Conservation (phyloP, 1,140 invertebrate genomes). For the Capitella teleta region DNA sequence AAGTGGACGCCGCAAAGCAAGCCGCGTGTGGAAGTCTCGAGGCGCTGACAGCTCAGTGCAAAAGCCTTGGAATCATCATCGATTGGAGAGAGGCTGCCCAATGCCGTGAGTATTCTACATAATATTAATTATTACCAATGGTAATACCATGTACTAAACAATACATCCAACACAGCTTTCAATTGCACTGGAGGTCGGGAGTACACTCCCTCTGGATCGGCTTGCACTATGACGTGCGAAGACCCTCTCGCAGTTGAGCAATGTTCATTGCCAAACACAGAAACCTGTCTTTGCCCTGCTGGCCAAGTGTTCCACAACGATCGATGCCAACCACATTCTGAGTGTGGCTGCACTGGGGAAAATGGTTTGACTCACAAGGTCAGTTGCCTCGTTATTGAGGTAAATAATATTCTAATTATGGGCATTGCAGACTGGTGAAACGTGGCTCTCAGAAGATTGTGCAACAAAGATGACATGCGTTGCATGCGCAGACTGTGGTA, state of each 20-base stretch:
- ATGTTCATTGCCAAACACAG: background rate
- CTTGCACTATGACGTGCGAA: background rate
- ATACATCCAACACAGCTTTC: slow-evolving; percentile 1
- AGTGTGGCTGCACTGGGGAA: background rate
- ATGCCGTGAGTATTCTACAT: slow-evolving; percentile 6
- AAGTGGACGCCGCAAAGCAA: background rate
- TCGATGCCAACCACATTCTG: background rate
- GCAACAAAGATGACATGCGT: no score
- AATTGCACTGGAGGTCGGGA: background rate
- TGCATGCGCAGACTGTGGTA: no score
- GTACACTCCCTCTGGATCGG: background rate
- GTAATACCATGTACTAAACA: no score
- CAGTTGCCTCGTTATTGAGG: no score
- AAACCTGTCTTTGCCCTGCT: background rate
- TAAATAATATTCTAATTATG: no score
- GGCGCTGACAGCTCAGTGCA: background rate
- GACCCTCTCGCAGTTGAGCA: background rate
- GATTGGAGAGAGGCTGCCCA: slow-evolving; percentile 1
- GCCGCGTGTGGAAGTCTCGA: background rate
- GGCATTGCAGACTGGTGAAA: no score
- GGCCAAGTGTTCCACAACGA: background rate
- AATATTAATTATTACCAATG: no score
- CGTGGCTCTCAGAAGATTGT: no score
- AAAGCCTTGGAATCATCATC: background rate
- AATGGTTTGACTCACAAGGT: background rate